These are phyloP conservation scores for Raja brachyura DNA, from an alignment of 2,113 vertebrate genomes.

Conservation along the genomic window DNA sequence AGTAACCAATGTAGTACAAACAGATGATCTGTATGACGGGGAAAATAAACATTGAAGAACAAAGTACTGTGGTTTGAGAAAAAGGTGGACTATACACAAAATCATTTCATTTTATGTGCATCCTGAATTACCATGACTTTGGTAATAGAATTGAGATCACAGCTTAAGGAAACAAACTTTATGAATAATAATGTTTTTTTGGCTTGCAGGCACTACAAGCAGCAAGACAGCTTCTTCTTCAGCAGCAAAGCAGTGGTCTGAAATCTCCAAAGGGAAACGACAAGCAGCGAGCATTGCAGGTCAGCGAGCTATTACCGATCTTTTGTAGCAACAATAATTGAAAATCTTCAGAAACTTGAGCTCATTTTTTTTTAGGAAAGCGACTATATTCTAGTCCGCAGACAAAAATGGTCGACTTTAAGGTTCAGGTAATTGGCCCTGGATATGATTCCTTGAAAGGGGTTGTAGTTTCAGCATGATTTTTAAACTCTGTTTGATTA, in stretches of 20 bases:
- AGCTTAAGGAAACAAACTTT: slow-evolving; percentile 39
- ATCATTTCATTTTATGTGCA: slow-evolving; percentile 42
- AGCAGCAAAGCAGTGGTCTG: slow-evolving; percentile 96
- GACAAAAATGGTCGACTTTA: background rate
- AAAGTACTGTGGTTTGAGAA: slow-evolving; percentile 46
- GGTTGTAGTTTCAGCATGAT: background rate
- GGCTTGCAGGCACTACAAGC: slow-evolving; percentile 85
- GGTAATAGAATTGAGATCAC: slow-evolving; percentile 21
- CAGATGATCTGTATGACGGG: slow-evolving; percentile 40
- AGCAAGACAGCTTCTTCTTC: slow-evolving; percentile 96
- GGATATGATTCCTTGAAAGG: slow-evolving; percentile 22
- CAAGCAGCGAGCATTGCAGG: slow-evolving; percentile 98
- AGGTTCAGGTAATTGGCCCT: slow-evolving; percentile 28
- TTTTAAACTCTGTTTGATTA: background rate
- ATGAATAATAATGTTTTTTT: slow-evolving; percentile 45
- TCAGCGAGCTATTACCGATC: slow-evolving; percentile 55
- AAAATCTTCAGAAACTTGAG: slow-evolving; percentile 36
- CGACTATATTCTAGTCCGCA: background rate
- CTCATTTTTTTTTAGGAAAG: background rate
- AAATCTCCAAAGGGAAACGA: slow-evolving; percentile 98
- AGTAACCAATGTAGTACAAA: slow-evolving; percentile 44
- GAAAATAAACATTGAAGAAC: slow-evolving; percentile 44
- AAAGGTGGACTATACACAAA: slow-evolving; percentile 42
- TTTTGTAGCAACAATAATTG: slow-evolving; percentile 28
- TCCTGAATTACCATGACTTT: slow-evolving; percentile 21